phyloP scores from a whole-genome alignment of 2,888 invertebrate genomes.

The Eucriotettix oculatus region DNA sequence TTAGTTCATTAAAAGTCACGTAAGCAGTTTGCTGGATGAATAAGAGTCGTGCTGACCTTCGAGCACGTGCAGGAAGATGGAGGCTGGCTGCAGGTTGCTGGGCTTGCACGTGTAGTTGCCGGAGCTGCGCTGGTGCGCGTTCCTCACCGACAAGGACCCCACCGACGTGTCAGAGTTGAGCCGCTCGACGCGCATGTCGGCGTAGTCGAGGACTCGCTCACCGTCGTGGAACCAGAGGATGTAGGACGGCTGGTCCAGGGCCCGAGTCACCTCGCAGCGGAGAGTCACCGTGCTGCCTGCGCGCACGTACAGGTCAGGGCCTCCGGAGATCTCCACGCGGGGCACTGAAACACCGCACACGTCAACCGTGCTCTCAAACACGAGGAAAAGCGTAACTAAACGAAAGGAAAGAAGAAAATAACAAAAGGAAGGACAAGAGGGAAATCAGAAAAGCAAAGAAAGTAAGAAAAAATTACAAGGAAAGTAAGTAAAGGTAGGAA shows the following conservation, averaged over 20 bases:
- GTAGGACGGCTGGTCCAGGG: constrained; percentile 79
- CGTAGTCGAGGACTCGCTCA: constrained; percentile 55
- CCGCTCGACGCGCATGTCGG: constrained; percentile 51
- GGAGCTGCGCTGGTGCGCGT: constrained; percentile 54
- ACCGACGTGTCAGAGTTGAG: constrained; percentile 49
- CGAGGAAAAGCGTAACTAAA: too few species aligned
- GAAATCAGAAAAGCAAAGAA: too few species aligned
- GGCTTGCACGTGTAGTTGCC: constrained; percentile 93
- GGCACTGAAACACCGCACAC: constrained; percentile 45
- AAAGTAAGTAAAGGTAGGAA: too few species aligned
- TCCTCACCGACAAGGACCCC: constrained; percentile 58
- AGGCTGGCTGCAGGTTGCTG: constrained; percentile 77
- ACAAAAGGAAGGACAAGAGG: too few species aligned
- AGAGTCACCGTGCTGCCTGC: constrained; percentile 77
- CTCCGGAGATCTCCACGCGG: constrained; percentile 78
- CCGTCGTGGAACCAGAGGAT: constrained; percentile 90
- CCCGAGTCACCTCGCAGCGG: constrained; percentile 79
- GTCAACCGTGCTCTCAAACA: too few species aligned
- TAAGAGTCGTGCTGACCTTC: constrained; percentile 49
- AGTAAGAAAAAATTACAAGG: too few species aligned
- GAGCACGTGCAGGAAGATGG: constrained; percentile 75
- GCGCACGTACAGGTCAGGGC: constrained; percentile 79
- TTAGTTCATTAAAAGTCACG: too few species aligned
- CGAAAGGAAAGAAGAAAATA: too few species aligned
- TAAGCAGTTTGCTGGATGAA: too few species aligned